Base-by-base conservation (phyloP, 2,888 invertebrate genomes). In the Cheilosia vernalis region DNA sequence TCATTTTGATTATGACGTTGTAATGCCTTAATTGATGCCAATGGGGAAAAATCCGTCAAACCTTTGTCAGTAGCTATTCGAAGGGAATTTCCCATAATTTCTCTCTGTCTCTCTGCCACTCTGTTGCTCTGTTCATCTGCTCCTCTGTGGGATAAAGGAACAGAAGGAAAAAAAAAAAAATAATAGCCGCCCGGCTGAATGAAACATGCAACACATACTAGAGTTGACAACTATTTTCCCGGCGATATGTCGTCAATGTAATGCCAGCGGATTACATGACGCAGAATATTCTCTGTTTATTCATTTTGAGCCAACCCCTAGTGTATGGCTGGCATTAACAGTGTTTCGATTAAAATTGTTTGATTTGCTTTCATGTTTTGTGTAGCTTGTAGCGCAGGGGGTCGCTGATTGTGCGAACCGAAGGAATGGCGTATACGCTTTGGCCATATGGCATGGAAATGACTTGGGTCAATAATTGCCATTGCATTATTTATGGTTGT, bases 1-100 rank as follows among this genome's bases (percentile, higher is more conserved):
- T 91, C 91, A 91, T 91, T 90, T 90, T 91, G 91, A 91, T 91
- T 91, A 91, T 91, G 91, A 91, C 91, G 89, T 91, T 91, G 91
- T 91, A 90, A 90, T 91, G 90, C 91, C 90, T 90, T 91, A 91
- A 91, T 91, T 91, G 91, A 91, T 90, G 91, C 89, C 85, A 81
- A 56, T 66, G 76, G 76, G 76, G 51, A 42, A 19, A 51, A 84
- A 84, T 79, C 79, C 79, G 74, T 84, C 84, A 79, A 84, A 76
- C 70, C 66, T 69, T 76, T 80, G 66, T 72, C 85, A 70, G 64
- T 55, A 66, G 73, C 51, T 27, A 7, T 47, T 60, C 47, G 40
- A 47, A 40, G 30, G 56, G 24, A 30, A 9, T 33, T 66, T 66
- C 33, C 44, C 63, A 67, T 56, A 42, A 61, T 17, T n/a, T 19